These are phyloP conservation scores for Melanotus villosus DNA, from an alignment of 2,888 invertebrate species.

Conservation along the genomic window DNA sequence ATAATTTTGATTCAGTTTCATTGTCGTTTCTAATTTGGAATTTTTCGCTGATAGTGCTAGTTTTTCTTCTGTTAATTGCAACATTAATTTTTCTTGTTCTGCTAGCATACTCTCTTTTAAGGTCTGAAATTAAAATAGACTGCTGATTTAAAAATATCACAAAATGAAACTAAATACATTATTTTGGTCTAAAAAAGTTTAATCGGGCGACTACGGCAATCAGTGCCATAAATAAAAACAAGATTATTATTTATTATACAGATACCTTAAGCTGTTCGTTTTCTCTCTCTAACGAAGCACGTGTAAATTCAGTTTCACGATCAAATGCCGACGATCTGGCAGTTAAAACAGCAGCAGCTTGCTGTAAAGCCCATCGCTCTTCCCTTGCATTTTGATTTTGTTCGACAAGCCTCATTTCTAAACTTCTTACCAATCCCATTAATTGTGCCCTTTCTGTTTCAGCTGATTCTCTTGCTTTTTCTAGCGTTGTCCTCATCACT, in stretches of 20 bases:
- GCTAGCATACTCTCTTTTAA: constrained; percentile 73
- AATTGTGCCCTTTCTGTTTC: constrained; percentile 73
- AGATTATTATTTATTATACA: too few relatives aligned
- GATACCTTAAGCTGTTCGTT: constrained; percentile 74
- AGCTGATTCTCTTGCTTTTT: constrained; percentile 71
- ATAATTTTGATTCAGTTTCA: constrained; percentile 62
- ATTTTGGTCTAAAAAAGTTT: too few relatives aligned
- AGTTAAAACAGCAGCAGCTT: constrained; percentile 74
- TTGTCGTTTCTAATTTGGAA: constrained; percentile 62
- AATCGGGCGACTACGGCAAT: too few relatives aligned
- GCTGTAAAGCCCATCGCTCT: constrained; percentile 70
- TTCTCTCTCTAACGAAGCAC: constrained; percentile 72
- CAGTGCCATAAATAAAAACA: too few relatives aligned
- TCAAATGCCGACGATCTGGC: constrained; percentile 75
- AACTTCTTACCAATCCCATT: constrained; percentile 70
- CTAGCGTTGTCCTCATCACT: constrained; percentile 73
- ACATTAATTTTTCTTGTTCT: constrained; percentile 73
- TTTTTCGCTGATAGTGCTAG: constrained; percentile 67
- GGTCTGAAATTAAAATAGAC: constrained; percentile 67
- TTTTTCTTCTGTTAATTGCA: constrained; percentile 74
- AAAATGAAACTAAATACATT: too few relatives aligned
- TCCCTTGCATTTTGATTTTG: constrained; percentile 70
- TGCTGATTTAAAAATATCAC: too few relatives aligned
- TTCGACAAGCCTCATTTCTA: constrained; percentile 74
- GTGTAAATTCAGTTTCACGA: constrained; percentile 74